Conservation (phyloP, 2,888 invertebrate genomes). For the Trissonchulus latispiculum region DNA sequence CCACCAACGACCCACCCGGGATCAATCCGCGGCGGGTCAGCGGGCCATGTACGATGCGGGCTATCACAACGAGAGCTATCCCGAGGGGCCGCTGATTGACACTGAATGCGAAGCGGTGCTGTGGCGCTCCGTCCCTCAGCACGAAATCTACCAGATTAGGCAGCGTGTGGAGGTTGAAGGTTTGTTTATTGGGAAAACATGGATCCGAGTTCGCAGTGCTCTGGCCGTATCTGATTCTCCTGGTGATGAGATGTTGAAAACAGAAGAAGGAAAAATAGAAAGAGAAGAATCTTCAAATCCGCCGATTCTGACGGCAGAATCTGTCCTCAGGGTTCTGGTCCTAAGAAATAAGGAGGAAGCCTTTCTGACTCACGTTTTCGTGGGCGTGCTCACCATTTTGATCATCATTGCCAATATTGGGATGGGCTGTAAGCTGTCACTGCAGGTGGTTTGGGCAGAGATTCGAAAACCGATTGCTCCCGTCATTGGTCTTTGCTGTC, state of each 20-base stretch:
- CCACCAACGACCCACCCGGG: not conserved
- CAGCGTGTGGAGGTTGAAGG: not conserved
- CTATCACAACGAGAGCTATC: not conserved
- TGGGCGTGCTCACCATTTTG: conserved; percentile 34
- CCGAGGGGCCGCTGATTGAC: too few relatives aligned
- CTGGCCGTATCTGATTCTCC: not conserved
- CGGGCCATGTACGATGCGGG: too few relatives aligned
- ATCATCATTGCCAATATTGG: conserved; percentile 39
- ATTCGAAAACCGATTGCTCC: conserved; percentile 50
- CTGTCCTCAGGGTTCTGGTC: not conserved
- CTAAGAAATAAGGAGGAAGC: not conserved
- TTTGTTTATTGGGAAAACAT: conserved; percentile 14
- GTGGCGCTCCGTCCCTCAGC: not conserved
- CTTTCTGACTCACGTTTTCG: conserved; percentile 34
- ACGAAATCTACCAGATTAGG: not conserved
- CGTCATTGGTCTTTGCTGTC: conserved; percentile 49
- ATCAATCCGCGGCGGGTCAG: not conserved
- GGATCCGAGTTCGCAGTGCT: not conserved
- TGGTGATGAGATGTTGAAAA: not conserved
- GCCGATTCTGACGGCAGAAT: not conserved
- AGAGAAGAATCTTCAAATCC: not conserved
- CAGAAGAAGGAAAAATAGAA: not conserved
- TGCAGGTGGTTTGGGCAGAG: conserved; percentile 38
- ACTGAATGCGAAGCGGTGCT: not conserved
- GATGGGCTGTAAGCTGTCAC: conserved; percentile 41